phyloP scores from a whole-genome alignment of 1,140 invertebrate genomes.

The Drosophila littoralis region DNA sequence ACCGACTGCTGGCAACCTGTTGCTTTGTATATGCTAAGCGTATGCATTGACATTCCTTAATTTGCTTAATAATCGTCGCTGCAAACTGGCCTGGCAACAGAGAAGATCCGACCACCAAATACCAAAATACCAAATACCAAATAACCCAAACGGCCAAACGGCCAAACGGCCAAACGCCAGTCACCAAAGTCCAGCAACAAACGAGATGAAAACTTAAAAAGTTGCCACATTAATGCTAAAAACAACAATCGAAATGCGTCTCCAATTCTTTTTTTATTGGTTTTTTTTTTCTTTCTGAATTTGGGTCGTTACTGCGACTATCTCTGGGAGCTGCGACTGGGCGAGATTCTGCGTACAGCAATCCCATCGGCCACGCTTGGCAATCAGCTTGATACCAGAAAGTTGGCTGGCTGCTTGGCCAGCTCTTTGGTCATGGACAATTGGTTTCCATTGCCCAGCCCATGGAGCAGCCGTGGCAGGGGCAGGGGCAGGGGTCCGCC shows the following conservation, averaged over 20 bases:
- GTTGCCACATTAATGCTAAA: constrained; percentile 24
- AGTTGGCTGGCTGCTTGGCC: constrained; percentile 9
- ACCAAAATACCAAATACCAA: constrained; percentile 7
- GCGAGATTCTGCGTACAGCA: constrained; percentile 11
- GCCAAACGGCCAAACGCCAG: constrained; percentile 9
- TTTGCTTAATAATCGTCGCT: constrained; percentile 75
- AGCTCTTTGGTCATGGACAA: constrained; percentile 32
- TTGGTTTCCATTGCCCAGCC: constrained; percentile 19
- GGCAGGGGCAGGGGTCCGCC: neutral
- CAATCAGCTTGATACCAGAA: constrained; percentile 45
- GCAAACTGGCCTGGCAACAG: constrained; percentile 73
- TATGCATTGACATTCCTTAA: constrained; percentile 78
- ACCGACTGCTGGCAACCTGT: constrained; percentile 67
- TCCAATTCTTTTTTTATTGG: constrained; percentile 6
- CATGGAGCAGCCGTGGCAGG: neutral
- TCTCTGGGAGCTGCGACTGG: neutral
- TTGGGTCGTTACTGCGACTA: constrained; percentile 15
- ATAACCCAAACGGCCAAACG: constrained; percentile 4
- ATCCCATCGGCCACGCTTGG: constrained; percentile 65
- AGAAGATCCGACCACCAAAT: constrained; percentile 22
- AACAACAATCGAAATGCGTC: constrained; percentile 40
- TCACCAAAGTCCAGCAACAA: constrained; percentile 1
- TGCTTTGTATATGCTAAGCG: constrained; percentile 75
- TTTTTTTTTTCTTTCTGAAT: constrained; percentile 20
- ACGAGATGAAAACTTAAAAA: constrained; percentile 41